Evolutionary conservation across 1,140 invertebrate species (phyloP), one percentile per base, ranked within the genome.

Genomic region (Cyphomyrmex costatus): DNA sequence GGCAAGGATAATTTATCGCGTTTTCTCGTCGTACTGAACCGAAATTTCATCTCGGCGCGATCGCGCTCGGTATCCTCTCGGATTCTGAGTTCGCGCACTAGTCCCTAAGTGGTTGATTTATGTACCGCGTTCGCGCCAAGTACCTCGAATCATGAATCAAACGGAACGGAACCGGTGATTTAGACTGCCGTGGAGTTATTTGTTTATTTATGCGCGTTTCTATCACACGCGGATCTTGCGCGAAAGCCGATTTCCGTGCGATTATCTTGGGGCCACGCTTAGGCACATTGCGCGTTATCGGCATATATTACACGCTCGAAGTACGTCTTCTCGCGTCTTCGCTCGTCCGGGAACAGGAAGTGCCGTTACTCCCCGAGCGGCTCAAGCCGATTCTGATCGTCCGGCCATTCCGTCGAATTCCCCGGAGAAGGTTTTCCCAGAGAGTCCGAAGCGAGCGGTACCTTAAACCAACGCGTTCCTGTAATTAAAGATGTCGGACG

Each of bases 51-150:
- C 61, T 76, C 53, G 65, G 61, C 65, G 61, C 65, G 76, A 53
- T 74, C 77, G 42, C 68, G 21, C 33, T 36, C 63, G 65, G 68
- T 65, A 74, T 80, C 58, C 73, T 24, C n/a, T 36, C 68, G 24
- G 58, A 84, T n/a, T 61, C 71, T 30, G 51, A 58, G 68, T 14
- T 53, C 33, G 65, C 33, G 68, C 78, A 14, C 30, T 71, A 33
- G 46, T 56, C 63, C 77, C 27, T 80, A 89, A 89, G 77, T 86
- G 70, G 21, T 36, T 88, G 88, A 89, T 88, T 88, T 82, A 77
- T 86, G 60, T 46, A 27, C 60, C 58, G 68, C 79, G 36, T 60
- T 7, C 74, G 60, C 42, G 19, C 51, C 0, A 51, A 58, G n/a
- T 33, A 84, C 63, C 56, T 71, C 33, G 58, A 27, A 51, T 51